Percentiles rank a stretch among this genome's conserved stretches.
phyloP scores from a whole-genome alignment of 2,113 vertebrate species.

The Desmodus rotundus region DNA sequence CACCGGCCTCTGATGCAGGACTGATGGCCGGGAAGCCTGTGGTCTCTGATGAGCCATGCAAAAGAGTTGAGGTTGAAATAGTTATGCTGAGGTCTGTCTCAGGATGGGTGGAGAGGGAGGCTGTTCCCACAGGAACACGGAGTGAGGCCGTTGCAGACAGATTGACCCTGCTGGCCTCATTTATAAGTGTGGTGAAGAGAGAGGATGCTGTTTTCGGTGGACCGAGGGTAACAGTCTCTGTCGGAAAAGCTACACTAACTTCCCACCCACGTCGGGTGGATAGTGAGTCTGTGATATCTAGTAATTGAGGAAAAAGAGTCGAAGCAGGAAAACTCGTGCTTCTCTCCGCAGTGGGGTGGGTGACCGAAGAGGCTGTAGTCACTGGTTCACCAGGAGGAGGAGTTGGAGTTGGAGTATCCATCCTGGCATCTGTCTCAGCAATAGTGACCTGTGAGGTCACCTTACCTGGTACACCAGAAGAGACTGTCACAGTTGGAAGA shows the following conservation, averaged over 20 bases:
- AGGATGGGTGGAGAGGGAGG: background rate
- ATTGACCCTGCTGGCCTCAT: background rate
- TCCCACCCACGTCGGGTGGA: background rate
- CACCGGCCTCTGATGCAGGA: background rate
- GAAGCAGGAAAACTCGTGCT: background rate
- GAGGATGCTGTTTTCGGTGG: background rate
- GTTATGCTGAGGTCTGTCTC: background rate
- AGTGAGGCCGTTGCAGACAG: background rate
- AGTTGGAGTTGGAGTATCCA: background rate
- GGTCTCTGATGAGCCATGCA: background rate
- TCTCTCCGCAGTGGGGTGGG: background rate
- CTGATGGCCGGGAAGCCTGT: background rate
- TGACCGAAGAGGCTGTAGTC: background rate
- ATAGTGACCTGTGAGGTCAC: background rate
- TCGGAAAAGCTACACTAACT: background rate
- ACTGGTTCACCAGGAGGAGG: background rate
- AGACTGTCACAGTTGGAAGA: background rate
- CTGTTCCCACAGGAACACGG: background rate
- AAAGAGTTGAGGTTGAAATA: background rate
- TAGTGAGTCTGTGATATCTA: background rate
- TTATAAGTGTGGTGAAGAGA: background rate
- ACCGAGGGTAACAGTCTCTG: background rate
- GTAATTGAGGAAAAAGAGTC: background rate
- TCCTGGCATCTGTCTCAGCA: background rate
- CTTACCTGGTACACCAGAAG: background rate